Percentiles rank a stretch among this genome's conserved stretches.
Evolutionary conservation across 2,888 invertebrate species (phyloP).

Genomic region (Noctua fimbriata): DNA sequence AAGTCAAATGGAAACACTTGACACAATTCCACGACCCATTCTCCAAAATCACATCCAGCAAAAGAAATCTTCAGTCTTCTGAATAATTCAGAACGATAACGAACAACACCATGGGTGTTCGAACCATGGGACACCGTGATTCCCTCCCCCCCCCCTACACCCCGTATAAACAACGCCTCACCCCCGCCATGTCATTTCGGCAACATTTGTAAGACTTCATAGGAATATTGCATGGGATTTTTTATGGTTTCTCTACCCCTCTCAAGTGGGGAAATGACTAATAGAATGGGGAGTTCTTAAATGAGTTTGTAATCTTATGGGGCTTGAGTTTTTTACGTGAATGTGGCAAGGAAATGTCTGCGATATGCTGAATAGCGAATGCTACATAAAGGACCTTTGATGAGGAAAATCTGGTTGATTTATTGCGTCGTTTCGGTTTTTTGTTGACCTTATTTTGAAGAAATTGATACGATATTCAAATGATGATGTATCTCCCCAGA

Average conservation of each 20-base stretch:
- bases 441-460: slow-evolving; percentile 22
- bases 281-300: slow-evolving; percentile 64
- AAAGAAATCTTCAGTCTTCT: slow-evolving; percentile 56
- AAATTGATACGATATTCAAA: slow-evolving; percentile 31
- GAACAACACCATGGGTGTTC: slow-evolving; percentile 59
- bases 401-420: slow-evolving; percentile 31
- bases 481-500: neutral
- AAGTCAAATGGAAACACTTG: neutral
- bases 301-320: slow-evolving; percentile 65
- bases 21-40: slow-evolving; percentile 18
- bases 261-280: slow-evolving; percentile 67
- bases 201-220: slow-evolving; percentile 69
- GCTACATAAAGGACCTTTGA: slow-evolving; percentile 24
- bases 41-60: slow-evolving; percentile 34
- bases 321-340: slow-evolving; percentile 38
- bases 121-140: slow-evolving; percentile 61
- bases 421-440: slow-evolving; percentile 22
- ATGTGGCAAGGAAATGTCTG: slow-evolving; percentile 28
- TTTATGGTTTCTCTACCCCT: slow-evolving; percentile 72
- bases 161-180: slow-evolving; percentile 33
- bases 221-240: slow-evolving; percentile 71
- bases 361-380: slow-evolving; percentile 12
- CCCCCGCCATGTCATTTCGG: slow-evolving; percentile 66
- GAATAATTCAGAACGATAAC: slow-evolving; percentile 76
- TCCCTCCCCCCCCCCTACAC: neutral